Percentiles rank a stretch among this genome's conserved stretches.
Conservation (phyloP, 2,888 invertebrate species). For the Chirona hameri region DNA sequence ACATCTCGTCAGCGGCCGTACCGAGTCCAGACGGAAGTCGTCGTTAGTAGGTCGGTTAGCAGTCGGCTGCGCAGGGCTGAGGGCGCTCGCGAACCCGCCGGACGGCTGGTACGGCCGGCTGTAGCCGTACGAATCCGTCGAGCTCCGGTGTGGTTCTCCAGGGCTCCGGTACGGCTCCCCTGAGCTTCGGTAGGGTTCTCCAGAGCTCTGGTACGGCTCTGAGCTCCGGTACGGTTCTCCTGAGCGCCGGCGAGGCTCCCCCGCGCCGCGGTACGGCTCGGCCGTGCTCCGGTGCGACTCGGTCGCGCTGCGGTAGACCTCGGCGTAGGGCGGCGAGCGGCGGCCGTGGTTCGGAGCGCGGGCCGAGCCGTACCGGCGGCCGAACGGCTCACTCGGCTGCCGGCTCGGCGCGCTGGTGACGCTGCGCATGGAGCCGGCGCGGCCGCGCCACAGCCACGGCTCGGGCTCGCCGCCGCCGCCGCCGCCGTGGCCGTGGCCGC, state of each 20-base stretch:
- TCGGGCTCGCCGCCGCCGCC: background rate
- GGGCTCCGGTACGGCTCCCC: too few relatives aligned
- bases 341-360: slow-evolving; percentile 1
- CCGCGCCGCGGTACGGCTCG: background rate
- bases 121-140: slow-evolving; percentile 2
- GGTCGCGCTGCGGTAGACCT: background rate
- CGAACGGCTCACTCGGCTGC: background rate
- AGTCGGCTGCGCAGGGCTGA: background rate
- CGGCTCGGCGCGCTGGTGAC: background rate
- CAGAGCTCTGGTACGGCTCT: too few relatives aligned
- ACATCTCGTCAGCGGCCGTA: background rate
- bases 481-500: background rate
- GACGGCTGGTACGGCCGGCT: slow-evolving; percentile 7
- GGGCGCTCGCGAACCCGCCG: background rate
- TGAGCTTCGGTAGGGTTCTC: too few relatives aligned
- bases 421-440: slow-evolving; percentile 5
- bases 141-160: too few relatives aligned
- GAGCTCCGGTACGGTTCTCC: too few relatives aligned
- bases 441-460: slow-evolving; percentile 22
- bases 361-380: slow-evolving; percentile 1
- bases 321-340: slow-evolving; percentile 28
- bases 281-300: background rate
- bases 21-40: background rate
- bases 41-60: slow-evolving; percentile 22
- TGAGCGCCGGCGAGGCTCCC: too few relatives aligned